Conservation (phyloP, 2,888 invertebrate species). For the Tenthredo notha region DNA sequence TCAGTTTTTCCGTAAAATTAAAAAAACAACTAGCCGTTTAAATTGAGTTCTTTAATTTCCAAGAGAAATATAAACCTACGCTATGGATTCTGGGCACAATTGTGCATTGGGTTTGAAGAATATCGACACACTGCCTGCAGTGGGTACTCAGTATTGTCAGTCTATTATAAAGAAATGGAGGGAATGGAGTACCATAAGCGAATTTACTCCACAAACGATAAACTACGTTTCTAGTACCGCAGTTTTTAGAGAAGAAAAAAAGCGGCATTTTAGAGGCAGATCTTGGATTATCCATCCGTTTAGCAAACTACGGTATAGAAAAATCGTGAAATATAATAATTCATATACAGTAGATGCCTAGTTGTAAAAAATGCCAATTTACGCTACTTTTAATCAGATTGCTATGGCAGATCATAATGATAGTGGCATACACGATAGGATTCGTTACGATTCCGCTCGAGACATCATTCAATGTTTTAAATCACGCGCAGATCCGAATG, state of each 20-base stretch:
- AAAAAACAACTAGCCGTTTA: background rate
- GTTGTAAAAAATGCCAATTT: background rate
- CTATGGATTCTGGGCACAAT: conserved; percentile 8
- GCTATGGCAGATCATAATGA: conserved; percentile 71
- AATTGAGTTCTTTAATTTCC: background rate
- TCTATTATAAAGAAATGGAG: conserved; percentile 55
- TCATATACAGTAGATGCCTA: conserved; percentile 22
- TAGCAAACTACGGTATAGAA: conserved; percentile 64
- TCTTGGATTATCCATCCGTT: conserved; percentile 75
- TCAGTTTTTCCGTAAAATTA: background rate
- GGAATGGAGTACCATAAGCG: conserved; percentile 60
- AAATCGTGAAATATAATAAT: background rate
- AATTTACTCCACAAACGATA: conserved; percentile 66
- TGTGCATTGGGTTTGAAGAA: background rate
- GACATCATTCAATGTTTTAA: conserved; percentile 69
- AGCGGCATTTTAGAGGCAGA: conserved; percentile 62
- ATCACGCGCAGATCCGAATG: conserved; percentile 63
- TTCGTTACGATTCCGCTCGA: conserved; percentile 72
- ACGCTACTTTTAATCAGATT: conserved; percentile 64
- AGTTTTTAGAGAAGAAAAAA: conserved; percentile 66
- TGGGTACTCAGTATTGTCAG: background rate
- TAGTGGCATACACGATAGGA: conserved; percentile 65
- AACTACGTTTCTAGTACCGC: conserved; percentile 67
- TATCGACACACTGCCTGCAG: background rate
- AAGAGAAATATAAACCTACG: background rate